These are phyloP conservation scores for Brachionus sp. DNA, from an alignment of 1,140 invertebrate genomes.

Conservation along the genomic window DNA sequence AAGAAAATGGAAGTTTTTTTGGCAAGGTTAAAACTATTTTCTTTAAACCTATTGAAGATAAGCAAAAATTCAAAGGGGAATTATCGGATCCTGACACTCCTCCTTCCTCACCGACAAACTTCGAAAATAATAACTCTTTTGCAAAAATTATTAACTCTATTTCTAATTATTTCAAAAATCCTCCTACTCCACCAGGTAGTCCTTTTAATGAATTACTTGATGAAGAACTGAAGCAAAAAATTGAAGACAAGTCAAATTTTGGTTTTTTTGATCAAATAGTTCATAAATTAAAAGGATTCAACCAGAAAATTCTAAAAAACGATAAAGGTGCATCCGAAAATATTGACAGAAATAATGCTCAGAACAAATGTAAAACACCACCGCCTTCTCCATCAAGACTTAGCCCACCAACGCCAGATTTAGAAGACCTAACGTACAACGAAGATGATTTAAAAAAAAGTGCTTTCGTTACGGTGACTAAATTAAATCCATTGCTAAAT, in stretches of 20 bases:
- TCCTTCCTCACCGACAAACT: conserved; percentile 14
- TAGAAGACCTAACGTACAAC: background rate
- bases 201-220: background rate
- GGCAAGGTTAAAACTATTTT: background rate
- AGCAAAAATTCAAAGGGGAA: background rate
- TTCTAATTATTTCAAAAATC: conserved; percentile 25
- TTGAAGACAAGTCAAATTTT: background rate
- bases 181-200: conserved; percentile 30
- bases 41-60: background rate
- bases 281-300: conserved; percentile 7
- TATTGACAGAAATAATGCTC: background rate
- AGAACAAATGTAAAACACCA: conserved; percentile 17
- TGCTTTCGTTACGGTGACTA: background rate
- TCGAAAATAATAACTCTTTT: background rate
- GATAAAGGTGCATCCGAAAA: background rate
- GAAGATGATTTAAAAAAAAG: conserved; percentile 36
- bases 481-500: conserved; percentile 17
- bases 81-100: conserved; percentile 40
- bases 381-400: conserved; percentile 25
- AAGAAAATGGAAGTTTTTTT: background rate
- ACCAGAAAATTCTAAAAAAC: background rate
- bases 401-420: background rate
- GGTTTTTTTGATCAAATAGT: conserved; percentile 36
- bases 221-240: background rate
- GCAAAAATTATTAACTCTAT: conserved; percentile 9